A percentile compares a stretch with the other conserved stretches of the same genome.
Conservation (phyloP, 2,888 invertebrate species). For the Tenthredo amoena region DNA sequence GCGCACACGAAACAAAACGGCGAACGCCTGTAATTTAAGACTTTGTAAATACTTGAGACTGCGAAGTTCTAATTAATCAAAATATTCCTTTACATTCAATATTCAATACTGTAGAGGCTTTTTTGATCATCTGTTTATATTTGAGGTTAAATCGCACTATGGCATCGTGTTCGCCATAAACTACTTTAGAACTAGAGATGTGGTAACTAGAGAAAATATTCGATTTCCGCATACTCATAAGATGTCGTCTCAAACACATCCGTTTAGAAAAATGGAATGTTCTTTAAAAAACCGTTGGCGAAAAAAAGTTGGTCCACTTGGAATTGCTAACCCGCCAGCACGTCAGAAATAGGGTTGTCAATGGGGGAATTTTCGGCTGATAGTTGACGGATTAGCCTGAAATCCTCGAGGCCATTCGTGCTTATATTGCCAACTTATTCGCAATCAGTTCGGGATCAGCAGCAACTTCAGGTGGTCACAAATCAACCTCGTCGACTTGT, state of each 20-base stretch:
- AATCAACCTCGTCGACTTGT: neutral
- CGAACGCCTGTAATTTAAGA: neutral
- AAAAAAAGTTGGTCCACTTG: constrained; percentile 10
- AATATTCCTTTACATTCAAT: neutral
- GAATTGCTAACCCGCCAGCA: neutral
- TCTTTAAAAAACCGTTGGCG: neutral
- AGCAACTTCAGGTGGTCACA: neutral
- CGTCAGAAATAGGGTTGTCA: neutral
- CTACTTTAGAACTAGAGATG: neutral
- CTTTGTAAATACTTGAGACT: too few relatives aligned
- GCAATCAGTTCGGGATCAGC: neutral
- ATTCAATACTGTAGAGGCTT: neutral
- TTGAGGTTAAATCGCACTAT: constrained; percentile 14
- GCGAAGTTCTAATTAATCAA: neutral
- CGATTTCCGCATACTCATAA: neutral
- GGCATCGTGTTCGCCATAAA: neutral
- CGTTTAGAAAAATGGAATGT: neutral
- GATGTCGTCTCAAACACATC: neutral
- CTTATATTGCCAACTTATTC: neutral
- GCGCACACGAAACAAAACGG: neutral
- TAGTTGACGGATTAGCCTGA: neutral
- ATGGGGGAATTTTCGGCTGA: neutral
- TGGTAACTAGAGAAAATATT: neutral
- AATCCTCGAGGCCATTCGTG: neutral
- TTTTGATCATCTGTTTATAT: constrained; percentile 16